These are phyloP conservation scores for Helarctos malayanus DNA, from an alignment of 2,797 vertebrate species.

Conservation along the genomic window DNA sequence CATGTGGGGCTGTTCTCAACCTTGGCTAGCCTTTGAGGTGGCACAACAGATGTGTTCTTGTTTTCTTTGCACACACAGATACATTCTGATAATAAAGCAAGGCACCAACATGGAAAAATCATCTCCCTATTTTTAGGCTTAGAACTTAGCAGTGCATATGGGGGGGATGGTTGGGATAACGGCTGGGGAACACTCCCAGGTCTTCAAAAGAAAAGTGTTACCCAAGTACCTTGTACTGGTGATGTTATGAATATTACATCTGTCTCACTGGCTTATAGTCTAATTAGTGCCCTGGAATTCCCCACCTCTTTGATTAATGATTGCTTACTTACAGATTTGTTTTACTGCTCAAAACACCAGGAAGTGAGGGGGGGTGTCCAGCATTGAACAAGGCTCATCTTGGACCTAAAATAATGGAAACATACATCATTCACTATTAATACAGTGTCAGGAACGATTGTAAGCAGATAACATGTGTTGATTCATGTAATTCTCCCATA, in stretches of 20 bases:
- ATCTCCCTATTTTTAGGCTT: neutral
- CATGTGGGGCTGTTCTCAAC: neutral
- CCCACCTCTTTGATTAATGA: neutral
- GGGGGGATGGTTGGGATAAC: neutral
- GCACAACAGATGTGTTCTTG: neutral
- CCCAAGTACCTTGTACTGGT: neutral
- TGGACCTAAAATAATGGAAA: neutral
- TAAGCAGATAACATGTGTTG: neutral
- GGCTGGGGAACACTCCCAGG: neutral
- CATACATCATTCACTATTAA: neutral
- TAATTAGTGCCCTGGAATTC: neutral
- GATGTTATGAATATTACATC: neutral
- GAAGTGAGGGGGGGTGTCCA: neutral
- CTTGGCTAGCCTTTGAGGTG: neutral
- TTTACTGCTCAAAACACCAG: neutral
- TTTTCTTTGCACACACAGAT: neutral
- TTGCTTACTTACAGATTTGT: neutral
- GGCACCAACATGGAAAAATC: neutral
- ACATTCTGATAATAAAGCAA: neutral
- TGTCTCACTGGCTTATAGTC: neutral
- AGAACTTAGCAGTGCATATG: neutral
- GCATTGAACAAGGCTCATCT: neutral
- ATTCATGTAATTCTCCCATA: neutral
- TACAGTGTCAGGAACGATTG: neutral
- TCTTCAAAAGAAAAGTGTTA: neutral